Evolutionary conservation across 2,888 invertebrate species (phyloP), one percentile per base, ranked within the genome.

Genomic region (Automeris io): DNA sequence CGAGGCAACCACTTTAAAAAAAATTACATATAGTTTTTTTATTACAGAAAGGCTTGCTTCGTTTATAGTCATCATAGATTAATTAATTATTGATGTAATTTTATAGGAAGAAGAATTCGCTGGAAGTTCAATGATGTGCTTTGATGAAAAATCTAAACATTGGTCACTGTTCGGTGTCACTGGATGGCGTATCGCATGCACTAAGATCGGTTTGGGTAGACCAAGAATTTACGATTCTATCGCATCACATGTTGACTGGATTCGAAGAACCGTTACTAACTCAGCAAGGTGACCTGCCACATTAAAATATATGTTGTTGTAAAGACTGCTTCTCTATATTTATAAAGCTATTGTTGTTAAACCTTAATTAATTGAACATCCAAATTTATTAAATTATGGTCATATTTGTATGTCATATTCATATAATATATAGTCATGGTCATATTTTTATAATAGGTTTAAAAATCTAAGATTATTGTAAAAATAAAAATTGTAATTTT

Each of bases 141-240:
- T 93, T 13, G 89, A 92, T 47, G 88, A 90, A 0, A 90, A 91
- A 47, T 90, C 89, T 18, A 91, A 90, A 46, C 90, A 89, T 58
- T 96, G 96, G 96, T 92, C 92, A 0, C 70, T 96, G 24, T 87
- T 91, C 18, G 96, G 96, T 0, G 91, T 96, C 2, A 91, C 93
- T 35, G 94, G 93, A 38, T 95, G 95, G 95, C 88, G 95, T 44
- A 95, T 95, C 56, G 95, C 94, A 1, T 95, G 95, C 57, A 91
- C 93, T 0, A 93, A 93, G 53, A 90, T 90, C 29, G 94, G 94
- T 5, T 83, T 91, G 29, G 93, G 93, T 37, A 79, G 95, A 47
- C 95, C 95, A 0, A 86, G 95, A 46, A 91, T 95, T 77, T 95
- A 95, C 61, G 95, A 95, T 59, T 91, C 93, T 61, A 91, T 95